Evolutionary conservation across 2,113 vertebrate species (phyloP).

Genomic region (Tetraodon nigroviridis): DNA sequence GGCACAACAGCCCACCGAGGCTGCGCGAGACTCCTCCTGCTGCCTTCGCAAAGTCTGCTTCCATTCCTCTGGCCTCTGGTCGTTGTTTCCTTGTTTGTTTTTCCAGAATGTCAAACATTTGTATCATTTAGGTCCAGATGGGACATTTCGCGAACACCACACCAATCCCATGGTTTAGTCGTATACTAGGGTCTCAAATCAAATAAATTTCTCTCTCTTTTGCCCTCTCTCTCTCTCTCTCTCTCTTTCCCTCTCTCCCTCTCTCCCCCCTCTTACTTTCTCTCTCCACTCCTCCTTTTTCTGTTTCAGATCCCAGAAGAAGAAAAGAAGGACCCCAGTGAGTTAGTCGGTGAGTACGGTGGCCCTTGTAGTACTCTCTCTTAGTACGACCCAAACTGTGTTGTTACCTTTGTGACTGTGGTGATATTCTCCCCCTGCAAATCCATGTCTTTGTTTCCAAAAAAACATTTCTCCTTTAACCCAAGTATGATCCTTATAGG

Average conservation of each 20-base stretch:
- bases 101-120: conserved; percentile 13
- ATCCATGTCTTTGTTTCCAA: too few species aligned
- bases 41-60: conserved; percentile 17
- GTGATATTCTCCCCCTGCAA: too few species aligned
- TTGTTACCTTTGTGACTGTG: too few species aligned
- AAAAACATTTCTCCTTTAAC: too few species aligned
- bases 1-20: conserved; percentile 47
- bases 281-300: not conserved
- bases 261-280: not conserved
- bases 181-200: too few species aligned
- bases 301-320: conserved; percentile 74
- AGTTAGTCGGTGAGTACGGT: conserved; percentile 87
- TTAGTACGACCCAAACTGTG: not conserved
- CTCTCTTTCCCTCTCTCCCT: not conserved
- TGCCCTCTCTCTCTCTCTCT: not conserved
- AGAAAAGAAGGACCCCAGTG: conserved; percentile 90
- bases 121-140: conserved; percentile 10
- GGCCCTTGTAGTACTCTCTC: not conserved
- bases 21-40: conserved; percentile 16
- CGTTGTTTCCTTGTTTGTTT: not conserved
- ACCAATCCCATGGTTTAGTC: too few species aligned
- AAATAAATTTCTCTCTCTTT: too few species aligned
- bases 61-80: conserved; percentile 4
- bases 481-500: too few species aligned
- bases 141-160: not conserved